Base-by-base conservation (phyloP, 2,888 invertebrate species). In the Eumacrocentrus americanus region DNA sequence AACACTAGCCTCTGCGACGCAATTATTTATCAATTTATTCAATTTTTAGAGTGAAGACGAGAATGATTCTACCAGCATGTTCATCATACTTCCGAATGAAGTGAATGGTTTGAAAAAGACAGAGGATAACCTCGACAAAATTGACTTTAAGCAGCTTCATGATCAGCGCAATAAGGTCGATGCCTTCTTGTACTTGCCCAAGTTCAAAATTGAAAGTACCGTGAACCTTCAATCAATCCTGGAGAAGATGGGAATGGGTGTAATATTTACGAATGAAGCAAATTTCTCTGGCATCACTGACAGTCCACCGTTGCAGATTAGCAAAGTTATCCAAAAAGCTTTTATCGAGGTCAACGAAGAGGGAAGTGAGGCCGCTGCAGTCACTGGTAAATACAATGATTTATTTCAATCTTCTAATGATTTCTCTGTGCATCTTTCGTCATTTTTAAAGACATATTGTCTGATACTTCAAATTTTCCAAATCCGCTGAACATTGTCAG, bases 51-150 rank as follows among this genome's bases (percentile, higher is more conserved):
- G 88, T 42, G 83, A 85, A 0, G 84, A 22, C 9, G 11, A 18
- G 16, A 35, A 29, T 40, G 52, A 66, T 5, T 65, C 67, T 54
- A 82, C 91, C 14, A 88, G 88, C 67, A 87, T 94, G 89, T 74
- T 92, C 1, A 83, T 94, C 20, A 81, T 93, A 52, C 79, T 94
- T 58, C 93, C 93, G 0, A 84, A 87, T 35, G 82, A 86, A 44
- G 80, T 85, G 12, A 84, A 86, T 47, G 92, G 92, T 0, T 67
- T 84, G 29, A 57, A 64, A 7, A 69, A 71, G 1, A 65, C 82
- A 51, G 81, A 82, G 62, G 61, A 70, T 3, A 80, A 79, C 51
- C 65, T 83, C n/a, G 66, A 71, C n/a, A 48, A 63, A 16, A 37
- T 71, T 11, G 67, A 69, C 35, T 34, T 66, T 6, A 46, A 59